These are phyloP conservation scores for Oreochromis grahami DNA, from an alignment of 2,797 vertebrate species.

Conservation along the genomic window DNA sequence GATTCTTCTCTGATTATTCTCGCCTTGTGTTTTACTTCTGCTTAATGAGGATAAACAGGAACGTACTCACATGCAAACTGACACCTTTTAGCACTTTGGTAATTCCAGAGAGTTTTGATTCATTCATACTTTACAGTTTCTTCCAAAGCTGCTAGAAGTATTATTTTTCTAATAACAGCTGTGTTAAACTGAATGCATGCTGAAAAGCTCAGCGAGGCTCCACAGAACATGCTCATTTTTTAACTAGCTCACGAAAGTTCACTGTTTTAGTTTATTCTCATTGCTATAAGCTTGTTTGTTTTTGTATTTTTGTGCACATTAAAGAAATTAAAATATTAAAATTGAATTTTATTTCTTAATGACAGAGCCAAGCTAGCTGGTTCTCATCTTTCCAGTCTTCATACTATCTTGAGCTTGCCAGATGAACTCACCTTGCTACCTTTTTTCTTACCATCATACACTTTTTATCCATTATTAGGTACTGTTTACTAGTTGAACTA, in stretches of 20 bases:
- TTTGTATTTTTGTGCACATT: background rate
- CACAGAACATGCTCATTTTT: rapidly evolving
- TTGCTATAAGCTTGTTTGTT: background rate
- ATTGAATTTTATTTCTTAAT: background rate
- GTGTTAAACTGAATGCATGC: background rate
- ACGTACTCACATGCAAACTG: background rate
- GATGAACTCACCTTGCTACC: background rate
- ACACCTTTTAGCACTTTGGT: background rate
- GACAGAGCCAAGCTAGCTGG: background rate
- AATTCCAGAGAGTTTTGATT: background rate
- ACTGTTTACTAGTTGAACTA: background rate
- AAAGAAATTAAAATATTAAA: background rate
- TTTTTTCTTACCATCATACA: background rate
- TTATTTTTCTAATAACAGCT: background rate
- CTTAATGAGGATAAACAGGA: background rate
- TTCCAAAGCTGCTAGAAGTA: background rate
- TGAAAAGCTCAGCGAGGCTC: background rate
- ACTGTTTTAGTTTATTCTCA: background rate
- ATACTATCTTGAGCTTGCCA: background rate
- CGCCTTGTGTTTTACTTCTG: background rate
- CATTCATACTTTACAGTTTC: background rate
- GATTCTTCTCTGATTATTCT: background rate
- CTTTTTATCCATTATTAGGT: background rate
- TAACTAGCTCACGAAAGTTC: background rate
- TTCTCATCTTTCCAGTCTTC: background rate